Base-by-base conservation (phyloP, 64 coral and sea anemone species). In the Montipora sp. region DNA sequence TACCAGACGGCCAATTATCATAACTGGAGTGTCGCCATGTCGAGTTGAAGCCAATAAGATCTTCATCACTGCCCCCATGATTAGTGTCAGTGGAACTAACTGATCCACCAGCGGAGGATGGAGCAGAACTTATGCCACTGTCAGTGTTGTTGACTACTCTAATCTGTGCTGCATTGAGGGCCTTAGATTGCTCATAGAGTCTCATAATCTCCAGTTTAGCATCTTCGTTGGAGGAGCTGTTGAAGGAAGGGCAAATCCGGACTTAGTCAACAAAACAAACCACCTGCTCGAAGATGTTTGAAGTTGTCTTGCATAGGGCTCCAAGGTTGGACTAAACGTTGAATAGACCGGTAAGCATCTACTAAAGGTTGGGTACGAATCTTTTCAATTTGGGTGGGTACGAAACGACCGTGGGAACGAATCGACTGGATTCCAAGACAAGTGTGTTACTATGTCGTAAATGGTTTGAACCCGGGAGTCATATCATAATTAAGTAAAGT, bases 1-100 rank as follows among this genome's bases (percentile, higher is more conserved):
- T 71, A 85, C 82, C 82, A 12, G 82, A 63, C 2, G 82, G 82
- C 82, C 82, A 85, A 65, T 85, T 85, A 51, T 85, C 82, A n/a
- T 85, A 85, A 11, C 47, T 69, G 47, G 82, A 85, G 46, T 49
- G 82, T 15, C 82, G 82, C 82, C 61, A 85, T 72, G 79, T 89
- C 8, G 87, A 88, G 20, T 88, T 78, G 22, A 95, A 93, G 50
- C 89, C 83, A 50, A 98, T 90, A 1, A 98, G 80, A 36, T 98
- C 97, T 8, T 98, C 97, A 2, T 96, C 92, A 88, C 95, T 96
- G 20, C 95, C 95, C 15, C 95, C 95, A 36, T 93, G 88, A 74
- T 87, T 98, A 9, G 97, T 98, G 51, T 98, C 97, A 4, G 88
- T 93, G 10, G 97, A 98, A 47, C 97, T 98, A n/a, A 98, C 97